Evolutionary conservation across 2,113 vertebrate species (phyloP).

Genomic region (Copsychus sechellarum): DNA sequence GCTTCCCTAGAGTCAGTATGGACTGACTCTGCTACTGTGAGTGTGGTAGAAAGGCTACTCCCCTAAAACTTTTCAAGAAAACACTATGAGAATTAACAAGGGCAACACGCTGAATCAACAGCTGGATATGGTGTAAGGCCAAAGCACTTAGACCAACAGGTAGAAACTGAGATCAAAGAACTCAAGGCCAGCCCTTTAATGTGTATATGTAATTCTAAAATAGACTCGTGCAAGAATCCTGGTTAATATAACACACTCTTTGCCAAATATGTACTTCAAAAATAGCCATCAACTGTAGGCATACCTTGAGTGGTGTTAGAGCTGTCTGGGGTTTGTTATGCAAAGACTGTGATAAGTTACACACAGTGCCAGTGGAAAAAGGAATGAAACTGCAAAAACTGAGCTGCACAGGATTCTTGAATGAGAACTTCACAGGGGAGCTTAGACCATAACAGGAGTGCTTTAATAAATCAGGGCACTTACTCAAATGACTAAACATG

Average conservation of each 20-base stretch:
- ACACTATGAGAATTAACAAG: background rate
- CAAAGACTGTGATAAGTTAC: background rate
- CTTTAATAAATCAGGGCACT: background rate
- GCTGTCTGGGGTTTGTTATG: background rate
- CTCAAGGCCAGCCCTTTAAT: background rate
- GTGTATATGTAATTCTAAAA: background rate
- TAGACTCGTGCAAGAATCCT: background rate
- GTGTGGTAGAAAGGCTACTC: background rate
- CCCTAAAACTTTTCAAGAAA: background rate
- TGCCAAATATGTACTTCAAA: constrained; percentile 36
- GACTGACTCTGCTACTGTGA: background rate
- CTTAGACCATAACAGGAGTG: background rate
- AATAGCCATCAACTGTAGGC: constrained; percentile 27
- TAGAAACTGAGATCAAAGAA: background rate
- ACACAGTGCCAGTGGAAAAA: background rate
- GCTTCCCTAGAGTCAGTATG: background rate
- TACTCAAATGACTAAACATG: background rate
- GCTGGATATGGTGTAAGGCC: background rate
- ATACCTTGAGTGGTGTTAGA: constrained; percentile 7
- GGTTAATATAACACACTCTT: constrained; percentile 6
- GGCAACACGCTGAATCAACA: background rate
- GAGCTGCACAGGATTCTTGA: background rate
- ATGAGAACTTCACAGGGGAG: background rate
- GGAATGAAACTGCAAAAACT: constrained; percentile 11
- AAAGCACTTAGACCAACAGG: background rate